Evolutionary conservation across 1,140 invertebrate species (phyloP).

Genomic region (Drosophila ohnishii): DNA sequence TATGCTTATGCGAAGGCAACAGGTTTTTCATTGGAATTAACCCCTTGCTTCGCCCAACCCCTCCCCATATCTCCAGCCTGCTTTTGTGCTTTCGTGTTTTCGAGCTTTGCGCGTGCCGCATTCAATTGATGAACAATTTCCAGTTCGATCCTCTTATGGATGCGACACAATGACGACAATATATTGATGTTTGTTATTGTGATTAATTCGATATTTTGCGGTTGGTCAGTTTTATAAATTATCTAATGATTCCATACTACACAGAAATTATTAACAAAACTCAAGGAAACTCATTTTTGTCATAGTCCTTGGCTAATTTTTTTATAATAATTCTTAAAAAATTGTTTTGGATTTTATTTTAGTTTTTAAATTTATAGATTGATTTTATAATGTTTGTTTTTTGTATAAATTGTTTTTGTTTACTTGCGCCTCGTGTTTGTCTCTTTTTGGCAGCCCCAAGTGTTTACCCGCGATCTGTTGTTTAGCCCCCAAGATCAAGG

Average conservation of each 20-base stretch:
- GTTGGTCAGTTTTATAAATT: slow-evolving; percentile 25
- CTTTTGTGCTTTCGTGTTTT: slow-evolving; percentile 8
- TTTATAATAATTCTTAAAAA: neutral
- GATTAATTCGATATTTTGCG: slow-evolving; percentile 22
- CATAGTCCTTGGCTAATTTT: neutral
- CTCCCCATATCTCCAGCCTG: neutral
- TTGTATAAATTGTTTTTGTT: slow-evolving; percentile 11
- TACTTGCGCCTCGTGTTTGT: slow-evolving; percentile 13
- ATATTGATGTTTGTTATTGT: slow-evolving; percentile 5
- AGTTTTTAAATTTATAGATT: neutral
- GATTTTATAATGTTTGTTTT: neutral
- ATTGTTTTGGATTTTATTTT: neutral
- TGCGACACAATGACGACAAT: slow-evolving; percentile 29
- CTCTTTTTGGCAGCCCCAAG: slow-evolving; percentile 27
- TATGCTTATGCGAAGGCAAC: slow-evolving; percentile 63
- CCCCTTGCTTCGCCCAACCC: neutral
- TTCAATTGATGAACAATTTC: slow-evolving; percentile 71
- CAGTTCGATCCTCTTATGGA: slow-evolving; percentile 65
- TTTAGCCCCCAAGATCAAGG: slow-evolving; percentile 35
- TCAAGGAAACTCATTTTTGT: neutral
- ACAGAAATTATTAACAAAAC: neutral
- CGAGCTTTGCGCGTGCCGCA: slow-evolving; percentile 59
- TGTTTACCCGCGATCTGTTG: slow-evolving; percentile 36
- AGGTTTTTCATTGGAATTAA: slow-evolving; percentile 55
- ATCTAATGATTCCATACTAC: slow-evolving; percentile 3